phyloP scores from a whole-genome alignment of 2,888 invertebrate species.

The Hermaeophaga mercurialis region DNA sequence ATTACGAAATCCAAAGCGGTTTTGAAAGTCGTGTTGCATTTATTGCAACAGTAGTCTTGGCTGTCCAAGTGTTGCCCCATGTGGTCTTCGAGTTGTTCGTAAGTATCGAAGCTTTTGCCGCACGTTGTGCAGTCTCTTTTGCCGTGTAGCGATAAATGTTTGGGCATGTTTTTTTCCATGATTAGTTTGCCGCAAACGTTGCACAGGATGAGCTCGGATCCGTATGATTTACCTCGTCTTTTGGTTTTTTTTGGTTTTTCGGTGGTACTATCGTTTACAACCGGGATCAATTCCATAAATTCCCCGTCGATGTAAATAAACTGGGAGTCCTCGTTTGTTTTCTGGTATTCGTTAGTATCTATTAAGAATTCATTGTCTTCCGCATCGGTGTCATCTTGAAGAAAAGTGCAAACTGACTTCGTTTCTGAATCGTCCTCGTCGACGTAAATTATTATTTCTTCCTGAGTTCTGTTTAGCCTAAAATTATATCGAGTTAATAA shows the following conservation, averaged over 20 bases:
- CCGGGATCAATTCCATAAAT: neutral
- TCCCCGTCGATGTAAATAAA: constrained; percentile 11
- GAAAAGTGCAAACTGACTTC: too few species aligned
- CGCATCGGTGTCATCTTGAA: too few species aligned
- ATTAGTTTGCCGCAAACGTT: constrained; percentile 36
- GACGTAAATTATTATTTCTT: constrained; percentile 35
- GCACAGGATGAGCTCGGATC: constrained; percentile 22
- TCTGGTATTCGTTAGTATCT: neutral
- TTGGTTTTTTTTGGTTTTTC: neutral
- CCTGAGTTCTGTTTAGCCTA: constrained; percentile 28
- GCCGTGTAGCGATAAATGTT: constrained; percentile 24
- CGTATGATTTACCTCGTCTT: neutral
- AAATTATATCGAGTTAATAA: constrained; percentile 35
- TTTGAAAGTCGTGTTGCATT: constrained; percentile 45
- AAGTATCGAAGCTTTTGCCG: constrained; percentile 28
- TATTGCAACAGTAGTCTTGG: constrained; percentile 42
- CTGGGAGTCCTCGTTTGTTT: neutral
- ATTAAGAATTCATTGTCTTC: neutral
- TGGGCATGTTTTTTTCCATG: constrained; percentile 11
- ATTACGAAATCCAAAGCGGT: constrained; percentile 36
- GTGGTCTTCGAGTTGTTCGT: constrained; percentile 33
- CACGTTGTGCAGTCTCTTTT: constrained; percentile 36
- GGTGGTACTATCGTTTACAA: neutral
- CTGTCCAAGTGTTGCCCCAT: constrained; percentile 44
- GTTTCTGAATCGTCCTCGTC: too few species aligned